Evolutionary conservation across 2,797 vertebrate species (phyloP).

Genomic region (Limnodromus scolopaceus): DNA sequence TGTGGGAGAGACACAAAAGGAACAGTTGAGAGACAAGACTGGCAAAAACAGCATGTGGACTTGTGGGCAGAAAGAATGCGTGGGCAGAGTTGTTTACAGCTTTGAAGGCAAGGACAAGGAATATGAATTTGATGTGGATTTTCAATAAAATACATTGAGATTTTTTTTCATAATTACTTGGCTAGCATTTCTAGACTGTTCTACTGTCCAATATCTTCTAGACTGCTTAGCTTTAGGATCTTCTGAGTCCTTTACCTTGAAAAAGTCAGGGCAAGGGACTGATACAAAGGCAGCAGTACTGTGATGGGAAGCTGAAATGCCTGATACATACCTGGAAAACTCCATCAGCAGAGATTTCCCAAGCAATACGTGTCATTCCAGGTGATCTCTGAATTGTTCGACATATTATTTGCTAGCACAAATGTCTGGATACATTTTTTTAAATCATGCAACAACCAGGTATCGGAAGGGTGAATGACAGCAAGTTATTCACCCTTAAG

Average conservation of each 20-base stretch:
- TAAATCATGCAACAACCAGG: background rate
- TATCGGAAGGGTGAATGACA: background rate
- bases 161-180: background rate
- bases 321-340: background rate
- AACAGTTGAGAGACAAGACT: constrained; percentile 1
- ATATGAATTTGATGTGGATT: background rate
- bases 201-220: background rate
- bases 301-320: background rate
- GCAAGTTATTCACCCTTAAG: background rate
- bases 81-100: constrained; percentile 35
- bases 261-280: background rate
- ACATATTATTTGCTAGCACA: background rate
- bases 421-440: background rate
- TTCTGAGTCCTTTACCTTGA: background rate
- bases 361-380: background rate
- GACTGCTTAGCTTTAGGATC: background rate
- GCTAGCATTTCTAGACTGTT: background rate
- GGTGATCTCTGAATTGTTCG: background rate
- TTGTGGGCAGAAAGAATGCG: constrained; percentile 6
- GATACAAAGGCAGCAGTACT: background rate
- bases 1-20: constrained; percentile 32
- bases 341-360: background rate
- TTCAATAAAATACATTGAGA: background rate
- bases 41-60: background rate
- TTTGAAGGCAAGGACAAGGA: background rate